Evolutionary conservation across 2,113 vertebrate species (phyloP).

Genomic region (Azemiops feae): DNA sequence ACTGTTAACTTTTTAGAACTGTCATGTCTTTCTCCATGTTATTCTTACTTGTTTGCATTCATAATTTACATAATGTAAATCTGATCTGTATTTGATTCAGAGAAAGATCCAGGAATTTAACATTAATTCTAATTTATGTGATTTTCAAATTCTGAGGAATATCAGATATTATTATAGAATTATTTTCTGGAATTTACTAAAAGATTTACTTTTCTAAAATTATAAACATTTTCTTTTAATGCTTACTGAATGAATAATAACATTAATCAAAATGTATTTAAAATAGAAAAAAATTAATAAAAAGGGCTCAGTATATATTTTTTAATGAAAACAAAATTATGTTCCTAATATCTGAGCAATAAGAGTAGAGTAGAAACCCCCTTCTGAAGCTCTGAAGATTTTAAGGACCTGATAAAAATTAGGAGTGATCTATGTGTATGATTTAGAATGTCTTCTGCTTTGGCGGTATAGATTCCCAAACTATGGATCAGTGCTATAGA

Average conservation of each 20-base stretch:
- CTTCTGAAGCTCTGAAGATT: neutral
- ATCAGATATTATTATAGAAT: neutral
- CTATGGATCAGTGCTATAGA: neutral
- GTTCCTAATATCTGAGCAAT: neutral
- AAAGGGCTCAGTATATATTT: neutral
- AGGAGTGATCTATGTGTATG: neutral
- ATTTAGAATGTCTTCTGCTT: neutral
- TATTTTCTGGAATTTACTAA: neutral
- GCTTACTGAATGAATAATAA: neutral
- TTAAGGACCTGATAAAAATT: neutral
- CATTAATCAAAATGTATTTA: neutral
- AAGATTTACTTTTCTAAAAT: neutral
- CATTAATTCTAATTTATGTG: slow-evolving; percentile 14
- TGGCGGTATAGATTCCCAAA: neutral
- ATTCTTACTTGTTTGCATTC: neutral
- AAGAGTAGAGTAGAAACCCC: neutral
- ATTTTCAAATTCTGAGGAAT: slow-evolving; percentile 4
- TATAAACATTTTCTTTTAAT: neutral
- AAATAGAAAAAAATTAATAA: neutral
- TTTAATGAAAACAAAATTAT: neutral
- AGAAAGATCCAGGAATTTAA: neutral
- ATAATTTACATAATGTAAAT: neutral
- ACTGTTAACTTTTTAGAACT: neutral
- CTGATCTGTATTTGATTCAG: neutral
- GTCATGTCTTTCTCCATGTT: neutral